phyloP scores from a whole-genome alignment of 2,797 vertebrate genomes.

The Jordanella pulchra region DNA sequence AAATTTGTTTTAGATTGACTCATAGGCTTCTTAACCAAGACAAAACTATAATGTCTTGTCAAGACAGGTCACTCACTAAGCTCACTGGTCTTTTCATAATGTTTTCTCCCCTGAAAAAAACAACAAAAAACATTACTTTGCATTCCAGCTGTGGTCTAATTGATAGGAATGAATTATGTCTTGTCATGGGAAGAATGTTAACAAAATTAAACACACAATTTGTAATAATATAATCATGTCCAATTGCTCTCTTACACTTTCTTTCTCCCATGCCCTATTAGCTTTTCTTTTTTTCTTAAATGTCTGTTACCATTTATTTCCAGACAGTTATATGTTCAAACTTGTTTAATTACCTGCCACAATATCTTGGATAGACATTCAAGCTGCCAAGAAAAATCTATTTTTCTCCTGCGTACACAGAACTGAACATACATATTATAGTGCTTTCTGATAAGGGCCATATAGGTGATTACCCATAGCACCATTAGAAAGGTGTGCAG shows the following conservation, averaged over 20 bases:
- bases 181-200: constrained; percentile 68
- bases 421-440: neutral
- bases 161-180: constrained; percentile 59
- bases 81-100: constrained; percentile 25
- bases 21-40: constrained; percentile 9
- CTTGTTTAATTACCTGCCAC: neutral
- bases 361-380: neutral
- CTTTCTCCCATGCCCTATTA: constrained; percentile 1
- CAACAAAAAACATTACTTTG: constrained; percentile 31
- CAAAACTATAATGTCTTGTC: constrained; percentile 25
- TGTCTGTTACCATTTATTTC: constrained; percentile 4
- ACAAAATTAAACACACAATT: constrained; percentile 49
- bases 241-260: constrained; percentile 7
- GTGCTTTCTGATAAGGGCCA: too few relatives aligned
- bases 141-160: constrained; percentile 58
- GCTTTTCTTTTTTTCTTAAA: neutral
- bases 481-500: neutral
- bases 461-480: neutral
- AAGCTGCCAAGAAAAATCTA: neutral
- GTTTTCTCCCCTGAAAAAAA: constrained; percentile 25
- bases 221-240: constrained; percentile 49
- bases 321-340: constrained; percentile 8
- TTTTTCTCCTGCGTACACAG: neutral
- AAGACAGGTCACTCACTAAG: constrained; percentile 22
- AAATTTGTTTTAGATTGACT: constrained; percentile 42